Base-by-base conservation (phyloP, 2,888 invertebrate species). In the Ganaspis brasiliensis region DNA sequence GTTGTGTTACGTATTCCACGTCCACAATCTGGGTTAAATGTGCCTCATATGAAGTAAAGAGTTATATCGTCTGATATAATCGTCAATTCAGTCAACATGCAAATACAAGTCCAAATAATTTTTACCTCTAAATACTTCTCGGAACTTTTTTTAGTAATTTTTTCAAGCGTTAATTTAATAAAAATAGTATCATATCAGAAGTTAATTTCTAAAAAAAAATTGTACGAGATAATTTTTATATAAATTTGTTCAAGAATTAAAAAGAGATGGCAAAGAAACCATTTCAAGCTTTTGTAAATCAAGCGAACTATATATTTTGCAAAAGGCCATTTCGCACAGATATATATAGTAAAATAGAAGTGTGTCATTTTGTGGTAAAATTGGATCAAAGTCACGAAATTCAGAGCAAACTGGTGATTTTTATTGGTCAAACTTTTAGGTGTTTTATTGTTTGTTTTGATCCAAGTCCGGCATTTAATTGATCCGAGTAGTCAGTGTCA, bases 1-100 rank as follows among this genome's bases (percentile, higher is more conserved):
- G 52, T 52, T 52, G 52, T 63, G 61, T 37, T 63, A 37, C 61
- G 37, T 63, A 63, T 63, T 63, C 35, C 61, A 16, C 37, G 35
- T 63, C 37, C n/a, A 67, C 67, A 67, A 67, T 67, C 67, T 67
- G 67, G 67, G 67, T 67, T 67, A 67, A 67, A 67, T 67, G 40
- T 67, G 40, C 45, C 67, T 45, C 67, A 14, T 67, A 67, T 67
- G 45, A 40, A 67, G 67, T 63, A 63, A 63, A 40, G 40, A 63
- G 63, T 40, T 37, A 40, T 63, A 21, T 40, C 37, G 63, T 35
- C 19, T 40, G 63, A 63, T 63, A 63, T 63, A 19, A 63, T 45
- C 67, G 40, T 14, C 24, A 45, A 67, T 67, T 40, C 37, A 21
- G 24, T 40, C 19, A 45, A 67, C 45, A 45, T 67, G 67, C 45